Evolutionary conservation across 2,113 vertebrate species (phyloP), one percentile per base, ranked within the genome.

Genomic region (Campylomormyrus tamandua): DNA sequence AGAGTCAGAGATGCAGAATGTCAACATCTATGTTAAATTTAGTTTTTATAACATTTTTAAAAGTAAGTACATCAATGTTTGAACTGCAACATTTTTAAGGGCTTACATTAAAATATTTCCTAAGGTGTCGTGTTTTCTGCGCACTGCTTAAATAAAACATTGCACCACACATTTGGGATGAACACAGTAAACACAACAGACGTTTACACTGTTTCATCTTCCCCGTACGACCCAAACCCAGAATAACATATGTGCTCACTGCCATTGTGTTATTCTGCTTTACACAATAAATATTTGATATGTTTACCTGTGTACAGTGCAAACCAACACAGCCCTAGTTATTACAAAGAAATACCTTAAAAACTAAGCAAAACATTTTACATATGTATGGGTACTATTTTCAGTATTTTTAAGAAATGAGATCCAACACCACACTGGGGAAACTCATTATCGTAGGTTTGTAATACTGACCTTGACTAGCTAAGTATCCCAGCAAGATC

Each of bases 391-490:
- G 27, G 66, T 5, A n/a, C 10, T 74, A 35, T 80, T 50, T 87
- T 35, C 11, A 8, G 48, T 48, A 84, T 84, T 46, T n/a, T 46
- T 84, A 42, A 46, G 53, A 21, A 83, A 46, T 84, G 21, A 84
- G 21, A 42, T 46, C 21, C 39, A 84, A 53, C 85, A 42, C 11
- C 6, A 87, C n/a, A 50, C 13, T 3, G 13, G 6, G 24, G 50
- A n/a, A 39, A 56, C 15, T 52, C 10, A 53, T 52, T n/a, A 39
- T 8, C 9, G 0, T 53, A 19, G 50, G 49, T 35, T 50, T 84
- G 35, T 62, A 84, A 92, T 94, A 97, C 97, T 94, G 95, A 97
- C 97, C 97, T 97, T 96, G 96, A 93, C 96, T 96, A 94, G 95
- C 96, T 92, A 97, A 94, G 97, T 93, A 92, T 94, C 96, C 96